A percentile compares a stretch with the other conserved stretches of the same genome.
Evolutionary conservation across 2,797 vertebrate species (phyloP).

Genomic region (Rhinella marina): DNA sequence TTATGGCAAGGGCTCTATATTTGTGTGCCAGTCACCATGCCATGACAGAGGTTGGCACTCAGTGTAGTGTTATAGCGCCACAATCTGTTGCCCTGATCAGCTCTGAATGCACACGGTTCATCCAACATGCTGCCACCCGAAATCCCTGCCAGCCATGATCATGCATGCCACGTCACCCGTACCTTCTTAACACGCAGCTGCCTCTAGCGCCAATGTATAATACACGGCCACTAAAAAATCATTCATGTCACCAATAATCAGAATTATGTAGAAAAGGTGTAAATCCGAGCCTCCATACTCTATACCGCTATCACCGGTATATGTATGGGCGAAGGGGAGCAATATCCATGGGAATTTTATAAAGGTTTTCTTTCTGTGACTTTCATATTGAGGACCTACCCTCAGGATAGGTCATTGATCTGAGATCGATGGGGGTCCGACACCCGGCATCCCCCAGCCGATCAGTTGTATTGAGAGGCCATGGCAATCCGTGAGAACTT

Average conservation of each 20-base stretch:
- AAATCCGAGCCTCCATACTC: background rate
- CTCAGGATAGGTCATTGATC: too few relatives aligned
- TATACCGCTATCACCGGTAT: too few relatives aligned
- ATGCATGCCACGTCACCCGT: background rate
- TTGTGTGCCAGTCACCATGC: background rate
- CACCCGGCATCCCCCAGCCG: too few relatives aligned
- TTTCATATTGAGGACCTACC: too few relatives aligned
- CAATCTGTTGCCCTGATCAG: slow-evolving; percentile 1
- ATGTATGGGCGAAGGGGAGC: background rate
- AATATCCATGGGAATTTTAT: too few relatives aligned
- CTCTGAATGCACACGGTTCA: background rate
- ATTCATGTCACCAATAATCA: background rate
- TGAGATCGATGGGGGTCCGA: too few relatives aligned
- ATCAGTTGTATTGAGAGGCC: too few relatives aligned
- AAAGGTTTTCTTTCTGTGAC: too few relatives aligned
- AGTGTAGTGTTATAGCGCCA: background rate
- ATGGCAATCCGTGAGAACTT: too few relatives aligned
- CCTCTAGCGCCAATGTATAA: background rate
- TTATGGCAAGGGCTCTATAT: background rate
- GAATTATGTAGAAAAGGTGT: background rate
- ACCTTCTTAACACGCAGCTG: background rate
- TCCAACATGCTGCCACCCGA: background rate
- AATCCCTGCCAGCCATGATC: background rate
- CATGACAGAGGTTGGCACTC: background rate
- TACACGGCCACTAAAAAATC: background rate